These are phyloP conservation scores for Acromyrmex echinatior DNA, from an alignment of 1,140 invertebrate genomes.

Conservation along the genomic window DNA sequence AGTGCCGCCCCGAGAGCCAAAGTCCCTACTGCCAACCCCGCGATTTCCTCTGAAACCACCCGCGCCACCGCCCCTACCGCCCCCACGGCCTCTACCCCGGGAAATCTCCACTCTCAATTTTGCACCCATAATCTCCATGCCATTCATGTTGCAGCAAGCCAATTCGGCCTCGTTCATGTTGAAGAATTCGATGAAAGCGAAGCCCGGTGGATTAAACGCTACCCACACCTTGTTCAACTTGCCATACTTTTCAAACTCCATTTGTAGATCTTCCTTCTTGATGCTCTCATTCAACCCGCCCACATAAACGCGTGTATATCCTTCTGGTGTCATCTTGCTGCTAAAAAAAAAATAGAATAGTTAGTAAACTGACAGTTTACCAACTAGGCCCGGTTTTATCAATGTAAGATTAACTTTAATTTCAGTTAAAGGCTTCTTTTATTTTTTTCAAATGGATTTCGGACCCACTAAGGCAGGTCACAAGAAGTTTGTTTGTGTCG, in stretches of 20 bases:
- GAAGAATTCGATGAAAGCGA: constrained; percentile 99
- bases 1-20: constrained; percentile 79
- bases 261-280: constrained; percentile 95
- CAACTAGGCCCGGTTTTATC: too few relatives aligned
- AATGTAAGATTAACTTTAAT: too few relatives aligned
- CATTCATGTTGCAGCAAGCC: constrained; percentile 96
- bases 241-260: constrained; percentile 95
- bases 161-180: constrained; percentile 97
- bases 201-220: constrained; percentile 97
- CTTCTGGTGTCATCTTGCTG: constrained; percentile 84
- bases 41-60: constrained; percentile 87
- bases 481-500: too few relatives aligned
- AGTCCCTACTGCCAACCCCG: constrained; percentile 86
- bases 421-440: too few relatives aligned
- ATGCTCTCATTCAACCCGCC: constrained; percentile 93
- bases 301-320: constrained; percentile 92
- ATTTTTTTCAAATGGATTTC: too few relatives aligned
- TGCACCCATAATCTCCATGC: constrained; percentile 93
- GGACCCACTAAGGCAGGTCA: too few relatives aligned
- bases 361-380: background rate
- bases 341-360: constrained; percentile 58
- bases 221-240: constrained; percentile 98
- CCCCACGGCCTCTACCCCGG: constrained; percentile 89
- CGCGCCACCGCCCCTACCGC: constrained; percentile 85
- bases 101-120: constrained; percentile 94